Percentiles rank a stretch among this genome's conserved stretches.
These are phyloP conservation scores for Noctilio leporinus DNA, from an alignment of 2,113 vertebrate species.

Conservation along the genomic window DNA sequence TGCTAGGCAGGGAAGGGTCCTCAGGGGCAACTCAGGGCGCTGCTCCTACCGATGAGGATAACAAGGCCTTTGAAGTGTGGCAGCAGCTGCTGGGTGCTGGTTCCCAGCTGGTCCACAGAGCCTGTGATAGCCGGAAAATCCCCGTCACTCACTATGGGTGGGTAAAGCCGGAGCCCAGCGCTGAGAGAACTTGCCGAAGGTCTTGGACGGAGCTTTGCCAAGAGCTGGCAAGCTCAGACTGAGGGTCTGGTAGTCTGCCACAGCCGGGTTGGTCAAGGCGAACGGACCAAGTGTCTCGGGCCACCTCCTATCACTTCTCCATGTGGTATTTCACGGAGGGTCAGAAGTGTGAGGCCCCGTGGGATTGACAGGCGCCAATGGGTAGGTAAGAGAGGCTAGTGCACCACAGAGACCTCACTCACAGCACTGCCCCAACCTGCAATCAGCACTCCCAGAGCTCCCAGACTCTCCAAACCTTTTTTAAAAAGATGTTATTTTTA, in stretches of 20 bases:
- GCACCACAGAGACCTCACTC: background rate
- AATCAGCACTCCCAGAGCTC: background rate
- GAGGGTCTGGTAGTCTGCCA: background rate
- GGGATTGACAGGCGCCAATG: background rate
- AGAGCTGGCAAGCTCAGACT: background rate
- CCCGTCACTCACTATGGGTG: background rate
- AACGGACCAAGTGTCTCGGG: background rate
- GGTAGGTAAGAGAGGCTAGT: background rate
- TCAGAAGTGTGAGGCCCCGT: background rate
- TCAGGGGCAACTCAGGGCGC: background rate
- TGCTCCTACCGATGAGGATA: background rate
- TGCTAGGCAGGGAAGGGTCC: background rate
- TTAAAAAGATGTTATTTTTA: too few species aligned
- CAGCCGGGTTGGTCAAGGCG: background rate
- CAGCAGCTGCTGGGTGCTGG: background rate
- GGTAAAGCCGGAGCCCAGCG: background rate
- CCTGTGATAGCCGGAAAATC: background rate
- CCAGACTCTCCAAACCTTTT: background rate
- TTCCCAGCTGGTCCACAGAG: background rate
- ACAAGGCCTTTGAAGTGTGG: background rate
- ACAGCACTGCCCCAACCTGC: background rate
- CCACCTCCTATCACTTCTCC: background rate
- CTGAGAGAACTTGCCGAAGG: background rate
- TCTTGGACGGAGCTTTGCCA: background rate
- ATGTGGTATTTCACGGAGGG: background rate